phyloP scores from a whole-genome alignment of 1,140 invertebrate species.

The Polyergus mexicanus region DNA sequence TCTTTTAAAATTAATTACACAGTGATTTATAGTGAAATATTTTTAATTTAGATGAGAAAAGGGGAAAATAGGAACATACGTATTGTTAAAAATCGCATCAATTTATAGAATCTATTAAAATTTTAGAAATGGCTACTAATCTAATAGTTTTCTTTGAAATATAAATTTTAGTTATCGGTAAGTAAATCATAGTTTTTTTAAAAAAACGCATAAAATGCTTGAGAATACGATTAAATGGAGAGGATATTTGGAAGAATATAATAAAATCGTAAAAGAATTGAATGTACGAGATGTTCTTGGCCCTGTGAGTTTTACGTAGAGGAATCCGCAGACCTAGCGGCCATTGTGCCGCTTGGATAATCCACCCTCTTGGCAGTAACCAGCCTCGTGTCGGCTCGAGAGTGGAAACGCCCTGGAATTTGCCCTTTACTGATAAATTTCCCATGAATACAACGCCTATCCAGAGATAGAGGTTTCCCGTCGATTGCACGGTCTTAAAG shows the following conservation, averaged over 20 bases:
- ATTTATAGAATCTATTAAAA: background rate
- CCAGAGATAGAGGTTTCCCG: constrained; percentile 17
- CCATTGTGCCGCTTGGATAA: constrained; percentile 24
- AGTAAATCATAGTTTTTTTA: background rate
- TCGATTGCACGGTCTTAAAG: constrained; percentile 42
- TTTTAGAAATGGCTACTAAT: background rate
- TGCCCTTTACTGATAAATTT: constrained; percentile 53
- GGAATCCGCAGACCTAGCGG: background rate
- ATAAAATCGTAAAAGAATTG: background rate
- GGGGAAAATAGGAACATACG: background rate
- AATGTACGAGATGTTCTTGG: constrained; percentile 1
- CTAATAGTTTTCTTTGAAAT: background rate
- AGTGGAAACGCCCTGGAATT: constrained; percentile 3
- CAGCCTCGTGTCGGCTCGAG: constrained; percentile 13
- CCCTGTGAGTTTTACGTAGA: background rate
- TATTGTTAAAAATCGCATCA: background rate
- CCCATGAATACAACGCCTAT: constrained; percentile 49
- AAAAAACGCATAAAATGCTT: background rate
- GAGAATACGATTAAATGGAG: background rate
- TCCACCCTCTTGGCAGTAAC: constrained; percentile 19
- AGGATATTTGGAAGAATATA: background rate
- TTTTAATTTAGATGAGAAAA: background rate
- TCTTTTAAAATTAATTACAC: background rate
- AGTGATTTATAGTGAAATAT: background rate
- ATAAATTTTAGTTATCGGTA: background rate